Evolutionary conservation across 2,797 vertebrate genomes (phyloP).

Genomic region (Gorsachius magnificus): DNA sequence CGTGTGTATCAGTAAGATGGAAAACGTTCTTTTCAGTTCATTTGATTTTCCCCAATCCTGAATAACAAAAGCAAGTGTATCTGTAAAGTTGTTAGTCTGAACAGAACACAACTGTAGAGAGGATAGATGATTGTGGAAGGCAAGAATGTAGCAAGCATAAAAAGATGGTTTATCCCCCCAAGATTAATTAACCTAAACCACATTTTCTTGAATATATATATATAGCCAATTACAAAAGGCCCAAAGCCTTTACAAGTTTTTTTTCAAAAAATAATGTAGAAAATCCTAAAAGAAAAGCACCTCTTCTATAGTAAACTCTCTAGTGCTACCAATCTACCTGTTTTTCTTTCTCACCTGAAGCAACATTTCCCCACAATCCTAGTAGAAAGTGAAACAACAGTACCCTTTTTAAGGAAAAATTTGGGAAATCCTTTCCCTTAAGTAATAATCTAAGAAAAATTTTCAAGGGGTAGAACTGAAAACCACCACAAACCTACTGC

Average conservation of each 20-base stretch:
- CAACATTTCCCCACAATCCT: not conserved
- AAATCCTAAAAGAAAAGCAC: not conserved
- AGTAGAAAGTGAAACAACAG: not conserved
- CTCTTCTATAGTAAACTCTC: not conserved
- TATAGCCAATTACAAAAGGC: not conserved
- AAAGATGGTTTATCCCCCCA: not conserved
- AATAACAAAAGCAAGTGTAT: not conserved
- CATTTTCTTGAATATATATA: not conserved
- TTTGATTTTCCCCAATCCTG: not conserved
- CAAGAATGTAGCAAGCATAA: not conserved
- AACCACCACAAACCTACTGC: not conserved
- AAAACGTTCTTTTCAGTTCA: not conserved
- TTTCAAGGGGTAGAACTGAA: not conserved
- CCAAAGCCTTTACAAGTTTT: fast-evolving
- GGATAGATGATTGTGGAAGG: not conserved
- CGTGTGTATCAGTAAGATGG: not conserved
- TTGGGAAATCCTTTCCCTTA: not conserved
- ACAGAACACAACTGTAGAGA: not conserved
- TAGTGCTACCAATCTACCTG: not conserved
- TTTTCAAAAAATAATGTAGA: not conserved
- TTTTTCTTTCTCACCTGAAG: not conserved
- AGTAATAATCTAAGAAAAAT: not conserved
- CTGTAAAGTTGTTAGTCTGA: not conserved
- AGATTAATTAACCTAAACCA: not conserved
- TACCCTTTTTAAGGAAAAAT: not conserved